A percentile compares a stretch with the other conserved stretches of the same genome.
Evolutionary conservation across 2,888 invertebrate species (phyloP).

Genomic region (Marronus borbonicus): DNA sequence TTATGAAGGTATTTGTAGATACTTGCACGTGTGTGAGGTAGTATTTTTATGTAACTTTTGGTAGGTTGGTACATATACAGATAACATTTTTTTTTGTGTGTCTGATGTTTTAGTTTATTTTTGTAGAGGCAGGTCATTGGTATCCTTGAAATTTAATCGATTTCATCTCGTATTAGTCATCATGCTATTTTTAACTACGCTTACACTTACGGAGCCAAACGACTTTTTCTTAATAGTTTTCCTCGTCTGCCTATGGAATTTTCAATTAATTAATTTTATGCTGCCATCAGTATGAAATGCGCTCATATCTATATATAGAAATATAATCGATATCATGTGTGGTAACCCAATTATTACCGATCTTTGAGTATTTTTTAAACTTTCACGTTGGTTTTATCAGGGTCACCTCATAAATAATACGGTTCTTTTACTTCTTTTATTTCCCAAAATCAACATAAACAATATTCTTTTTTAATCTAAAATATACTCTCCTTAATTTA

Average conservation of each 20-base stretch:
- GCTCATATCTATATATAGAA: background rate
- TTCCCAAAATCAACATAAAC: too few species aligned
- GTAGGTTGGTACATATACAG: background rate
- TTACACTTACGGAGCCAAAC: background rate
- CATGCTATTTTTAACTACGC: constrained; percentile 9
- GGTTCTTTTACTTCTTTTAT: too few species aligned
- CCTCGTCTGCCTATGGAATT: background rate
- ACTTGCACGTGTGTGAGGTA: background rate
- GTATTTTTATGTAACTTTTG: background rate
- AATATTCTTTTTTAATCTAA: too few species aligned
- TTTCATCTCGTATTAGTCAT: constrained; percentile 33
- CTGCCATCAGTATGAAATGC: constrained; percentile 1
- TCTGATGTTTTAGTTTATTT: constrained; percentile 36
- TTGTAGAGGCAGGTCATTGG: constrained; percentile 45
- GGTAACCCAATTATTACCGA: too few species aligned
- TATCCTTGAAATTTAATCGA: constrained; percentile 45
- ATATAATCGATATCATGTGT: too few species aligned
- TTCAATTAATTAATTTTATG: constrained; percentile 10
- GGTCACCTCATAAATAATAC: too few species aligned
- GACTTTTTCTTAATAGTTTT: background rate
- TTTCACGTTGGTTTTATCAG: too few species aligned
- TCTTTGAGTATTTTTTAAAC: too few species aligned
- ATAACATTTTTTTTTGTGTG: constrained; percentile 25
- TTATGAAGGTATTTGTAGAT: background rate
- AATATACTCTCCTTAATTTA: too few species aligned